Base-by-base conservation (phyloP, 1,140 invertebrate genomes). In the Drosophila sulfurigaster region DNA sequence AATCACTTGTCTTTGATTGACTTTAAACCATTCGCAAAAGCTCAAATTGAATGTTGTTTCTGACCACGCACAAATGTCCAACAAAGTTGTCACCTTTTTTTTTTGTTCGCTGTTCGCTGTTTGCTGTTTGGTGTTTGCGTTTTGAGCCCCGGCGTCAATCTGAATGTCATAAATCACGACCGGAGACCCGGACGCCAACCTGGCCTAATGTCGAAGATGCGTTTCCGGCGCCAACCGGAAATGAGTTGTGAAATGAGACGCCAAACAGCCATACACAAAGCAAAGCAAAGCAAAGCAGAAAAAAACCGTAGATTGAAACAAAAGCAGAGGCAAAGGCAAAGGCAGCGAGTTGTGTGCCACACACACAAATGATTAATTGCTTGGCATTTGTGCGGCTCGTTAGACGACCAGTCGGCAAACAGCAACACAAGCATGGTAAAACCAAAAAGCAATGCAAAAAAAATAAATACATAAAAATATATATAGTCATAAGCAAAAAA, bases 231-330 rank as follows among this genome's bases (percentile, higher is more conserved):
- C 66, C 72, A 67, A 73, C 54, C 76, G 72, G 72, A 71, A 78
- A 70, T 75, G 75, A 75, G 72, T 78, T 78, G 65, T 70, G 76
- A 77, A 77, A 77, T 77, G 69, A 70, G 72, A 72, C 68, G 74
- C 68, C 74, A 64, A 52, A 32, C 41, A 65, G 57, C 71, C 59
- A 43, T 25, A 56, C 7, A 45, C 35, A 57, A 56, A 5, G 38
- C 7, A 20, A 28, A 13, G 6, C 49, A 66, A 25, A 41, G 43
- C 11, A 54, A 43, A 35, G n/a, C n/a, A n/a, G n/a, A 20, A 13
- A 10, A 16, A n/a, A 35, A 8, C 6, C 5, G 8, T 35, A 7
- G 3, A 43, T 43, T 43, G 28, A 13, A 70, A 32, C 13, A 62
- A 25, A 16, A 63, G 7, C 48, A 30, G 43, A 63, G 30, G n/a